Conservation (phyloP, 2,888 invertebrate genomes). For the Girardia tigrina region DNA sequence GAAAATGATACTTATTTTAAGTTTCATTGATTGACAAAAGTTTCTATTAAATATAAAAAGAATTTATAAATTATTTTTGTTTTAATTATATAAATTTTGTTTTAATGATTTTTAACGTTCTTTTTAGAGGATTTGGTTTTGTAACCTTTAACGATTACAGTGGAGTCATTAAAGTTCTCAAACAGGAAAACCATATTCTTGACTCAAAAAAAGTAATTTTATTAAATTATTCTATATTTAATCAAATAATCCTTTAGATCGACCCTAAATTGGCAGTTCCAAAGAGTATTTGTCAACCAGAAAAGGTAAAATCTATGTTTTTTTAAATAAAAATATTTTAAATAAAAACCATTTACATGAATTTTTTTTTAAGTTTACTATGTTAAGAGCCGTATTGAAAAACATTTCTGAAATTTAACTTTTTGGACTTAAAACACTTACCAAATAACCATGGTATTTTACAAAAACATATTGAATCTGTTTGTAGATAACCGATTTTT, state of each 20-base stretch:
- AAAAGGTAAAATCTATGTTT: neutral
- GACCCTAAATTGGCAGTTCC: constrained; percentile 24
- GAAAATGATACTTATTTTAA: neutral
- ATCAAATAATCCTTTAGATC: neutral
- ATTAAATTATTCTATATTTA: neutral
- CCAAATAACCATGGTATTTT: no score
- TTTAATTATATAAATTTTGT: neutral
- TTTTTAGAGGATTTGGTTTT: constrained; percentile 29
- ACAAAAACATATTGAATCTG: no score
- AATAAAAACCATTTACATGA: no score
- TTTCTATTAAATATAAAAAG: neutral
- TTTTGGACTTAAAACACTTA: no score
- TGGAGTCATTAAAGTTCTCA: neutral
- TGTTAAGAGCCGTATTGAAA: no score
- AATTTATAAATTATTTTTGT: neutral
- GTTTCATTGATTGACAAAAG: neutral
- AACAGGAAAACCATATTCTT: neutral
- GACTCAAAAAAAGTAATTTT: constrained; percentile 20
- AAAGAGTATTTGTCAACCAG: neutral
- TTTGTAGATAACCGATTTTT: no score
- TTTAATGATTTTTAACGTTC: neutral
- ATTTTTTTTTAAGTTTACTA: no score
- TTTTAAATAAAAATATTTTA: no score
- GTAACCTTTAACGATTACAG: neutral
- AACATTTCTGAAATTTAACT: no score